A percentile compares a stretch with the other conserved stretches of the same genome.
Evolutionary conservation across 2,888 invertebrate genomes (phyloP).

Genomic region (Parthenolecanium corni): DNA sequence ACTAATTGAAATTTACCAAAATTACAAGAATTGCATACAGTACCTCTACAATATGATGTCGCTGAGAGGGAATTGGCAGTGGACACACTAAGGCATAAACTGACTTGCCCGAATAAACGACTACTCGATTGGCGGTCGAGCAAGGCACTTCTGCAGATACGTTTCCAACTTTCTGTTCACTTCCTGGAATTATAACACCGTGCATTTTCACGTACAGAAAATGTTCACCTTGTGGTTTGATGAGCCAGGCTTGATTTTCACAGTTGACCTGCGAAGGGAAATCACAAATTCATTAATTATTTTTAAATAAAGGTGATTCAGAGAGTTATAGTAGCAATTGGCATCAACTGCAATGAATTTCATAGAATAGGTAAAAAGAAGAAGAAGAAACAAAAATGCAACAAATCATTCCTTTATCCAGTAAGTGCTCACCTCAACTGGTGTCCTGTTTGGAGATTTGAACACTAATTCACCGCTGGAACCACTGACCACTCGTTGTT

Average conservation of each 20-base stretch:
- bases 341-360: too few species aligned
- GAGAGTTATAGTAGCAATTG: too few species aligned
- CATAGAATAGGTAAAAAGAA: too few species aligned
- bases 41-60: constrained; percentile 55
- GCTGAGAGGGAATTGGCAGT: constrained; percentile 35
- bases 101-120: constrained; percentile 61
- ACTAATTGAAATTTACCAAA: neutral
- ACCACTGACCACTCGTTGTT: constrained; percentile 57
- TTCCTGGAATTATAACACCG: constrained; percentile 41
- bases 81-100: constrained; percentile 52
- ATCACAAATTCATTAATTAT: neutral
- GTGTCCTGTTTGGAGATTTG: constrained; percentile 42
- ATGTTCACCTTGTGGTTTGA: constrained; percentile 55
- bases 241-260: constrained; percentile 65
- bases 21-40: neutral
- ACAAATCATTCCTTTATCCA: too few species aligned
- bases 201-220: constrained; percentile 68
- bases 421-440: constrained; percentile 47
- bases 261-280: constrained; percentile 56
- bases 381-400: too few species aligned
- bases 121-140: constrained; percentile 63
- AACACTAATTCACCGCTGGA: constrained; percentile 65
- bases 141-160: constrained; percentile 44
- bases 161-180: constrained; percentile 39
- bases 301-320: neutral